Evolutionary conservation across 1,140 invertebrate species (phyloP).

Genomic region (Aporrectodea caliginosa): DNA sequence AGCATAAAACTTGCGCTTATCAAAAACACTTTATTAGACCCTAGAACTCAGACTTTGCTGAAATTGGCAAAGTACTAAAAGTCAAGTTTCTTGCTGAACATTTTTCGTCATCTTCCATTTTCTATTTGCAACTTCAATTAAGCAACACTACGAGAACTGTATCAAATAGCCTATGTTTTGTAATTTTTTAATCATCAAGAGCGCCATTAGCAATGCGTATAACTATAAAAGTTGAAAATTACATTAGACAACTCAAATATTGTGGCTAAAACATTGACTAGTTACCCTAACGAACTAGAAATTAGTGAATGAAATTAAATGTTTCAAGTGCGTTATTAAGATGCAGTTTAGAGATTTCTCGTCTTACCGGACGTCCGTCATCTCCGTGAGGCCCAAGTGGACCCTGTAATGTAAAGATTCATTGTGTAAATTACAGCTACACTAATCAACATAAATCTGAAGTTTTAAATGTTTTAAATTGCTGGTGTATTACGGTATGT

Average conservation of each 20-base stretch:
- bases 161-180: too few relatives aligned
- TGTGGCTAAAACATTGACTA: not conserved
- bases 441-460: not conserved
- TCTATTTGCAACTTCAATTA: too few relatives aligned
- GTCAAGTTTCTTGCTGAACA: too few relatives aligned
- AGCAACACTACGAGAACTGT: too few relatives aligned
- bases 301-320: not conserved
- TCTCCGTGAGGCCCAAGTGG: constrained; percentile 16
- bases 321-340: not conserved
- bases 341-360: not conserved
- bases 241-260: not conserved
- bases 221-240: not conserved
- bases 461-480: not conserved
- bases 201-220: too few relatives aligned
- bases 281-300: not conserved
- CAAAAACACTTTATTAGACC: not conserved
- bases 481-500: not conserved
- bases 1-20: not conserved
- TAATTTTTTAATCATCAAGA: too few relatives aligned
- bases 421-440: not conserved
- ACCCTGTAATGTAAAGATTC: constrained; percentile 12
- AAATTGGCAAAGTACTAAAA: too few relatives aligned
- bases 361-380: constrained; percentile 18
- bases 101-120: too few relatives aligned
- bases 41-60: too few relatives aligned